These are phyloP conservation scores for Drosophila melanosoma DNA, from an alignment of 2,888 invertebrate genomes.

Conservation along the genomic window DNA sequence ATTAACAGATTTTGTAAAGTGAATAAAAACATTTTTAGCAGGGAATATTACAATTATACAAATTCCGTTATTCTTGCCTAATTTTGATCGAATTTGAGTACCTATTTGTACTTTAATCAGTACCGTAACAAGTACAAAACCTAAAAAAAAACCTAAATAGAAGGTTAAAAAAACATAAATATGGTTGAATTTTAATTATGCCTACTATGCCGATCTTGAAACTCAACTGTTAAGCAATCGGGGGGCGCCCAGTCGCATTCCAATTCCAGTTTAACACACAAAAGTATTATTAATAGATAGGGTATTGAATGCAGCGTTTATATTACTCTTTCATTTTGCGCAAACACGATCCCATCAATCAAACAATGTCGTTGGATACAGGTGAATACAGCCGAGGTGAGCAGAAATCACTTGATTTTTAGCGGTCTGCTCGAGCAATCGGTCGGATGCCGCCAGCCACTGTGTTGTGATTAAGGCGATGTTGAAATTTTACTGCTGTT, in stretches of 20 bases:
- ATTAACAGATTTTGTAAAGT: background rate
- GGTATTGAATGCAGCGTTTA: background rate
- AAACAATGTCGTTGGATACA: conserved; percentile 8
- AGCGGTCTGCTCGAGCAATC: conserved; percentile 1
- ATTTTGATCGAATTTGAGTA: no score
- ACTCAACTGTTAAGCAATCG: background rate
- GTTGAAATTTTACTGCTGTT: conserved; percentile 59
- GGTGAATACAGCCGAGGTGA: conserved; percentile 33
- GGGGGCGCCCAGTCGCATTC: background rate
- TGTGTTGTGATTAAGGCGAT: conserved; percentile 54
- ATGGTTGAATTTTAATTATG: background rate
- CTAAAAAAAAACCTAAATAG: no score
- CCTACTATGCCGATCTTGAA: background rate
- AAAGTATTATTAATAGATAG: background rate
- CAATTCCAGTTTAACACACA: background rate
- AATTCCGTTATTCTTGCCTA: background rate
- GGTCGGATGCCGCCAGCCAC: conserved; percentile 21
- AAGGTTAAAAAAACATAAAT: background rate
- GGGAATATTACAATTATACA: background rate
- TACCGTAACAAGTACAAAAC: no score
- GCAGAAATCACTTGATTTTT: conserved; percentile 51
- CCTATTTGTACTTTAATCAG: no score
- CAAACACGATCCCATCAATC: conserved; percentile 3
- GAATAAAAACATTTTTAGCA: background rate
- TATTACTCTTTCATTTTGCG: background rate